phyloP scores from a whole-genome alignment of 2,888 invertebrate genomes.

The Plebejus melissa region DNA sequence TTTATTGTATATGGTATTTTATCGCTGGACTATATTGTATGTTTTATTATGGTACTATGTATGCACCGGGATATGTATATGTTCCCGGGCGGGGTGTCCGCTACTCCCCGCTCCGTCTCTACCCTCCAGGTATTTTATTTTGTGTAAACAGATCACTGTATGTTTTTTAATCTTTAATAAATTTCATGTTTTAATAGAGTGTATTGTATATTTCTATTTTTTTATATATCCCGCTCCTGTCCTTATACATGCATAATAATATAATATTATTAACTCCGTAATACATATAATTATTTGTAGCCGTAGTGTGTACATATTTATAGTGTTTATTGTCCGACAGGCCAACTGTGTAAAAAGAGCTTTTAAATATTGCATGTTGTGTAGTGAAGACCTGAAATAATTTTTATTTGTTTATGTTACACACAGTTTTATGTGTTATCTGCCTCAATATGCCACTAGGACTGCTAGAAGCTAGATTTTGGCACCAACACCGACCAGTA shows the following conservation, averaged over 20 bases:
- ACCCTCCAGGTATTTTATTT: constrained; percentile 77
- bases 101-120: constrained; percentile 50
- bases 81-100: constrained; percentile 47
- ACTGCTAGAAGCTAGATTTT: constrained; percentile 10
- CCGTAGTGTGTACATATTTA: constrained; percentile 66
- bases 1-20: constrained; percentile 74
- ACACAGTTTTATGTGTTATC: constrained; percentile 60
- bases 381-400: constrained; percentile 62
- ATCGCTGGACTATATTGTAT: constrained; percentile 55
- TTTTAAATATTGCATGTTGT: constrained; percentile 71
- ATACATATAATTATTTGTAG: constrained; percentile 68
- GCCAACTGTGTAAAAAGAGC: constrained; percentile 59
- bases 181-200: constrained; percentile 78
- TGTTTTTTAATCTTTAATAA: constrained; percentile 77
- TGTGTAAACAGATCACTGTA: constrained; percentile 76
- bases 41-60: constrained; percentile 75
- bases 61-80: constrained; percentile 71
- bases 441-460: constrained; percentile 50
- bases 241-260: constrained; percentile 67
- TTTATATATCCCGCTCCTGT: constrained; percentile 64
- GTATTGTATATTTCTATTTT: constrained; percentile 78
- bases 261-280: constrained; percentile 54
- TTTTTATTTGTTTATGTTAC: constrained; percentile 75
- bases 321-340: constrained; percentile 64
- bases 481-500: constrained; percentile 12